A percentile compares a stretch with the other conserved stretches of the same genome.
phyloP scores from a whole-genome alignment of 2,888 invertebrate genomes.

The Dynastes grantii region DNA sequence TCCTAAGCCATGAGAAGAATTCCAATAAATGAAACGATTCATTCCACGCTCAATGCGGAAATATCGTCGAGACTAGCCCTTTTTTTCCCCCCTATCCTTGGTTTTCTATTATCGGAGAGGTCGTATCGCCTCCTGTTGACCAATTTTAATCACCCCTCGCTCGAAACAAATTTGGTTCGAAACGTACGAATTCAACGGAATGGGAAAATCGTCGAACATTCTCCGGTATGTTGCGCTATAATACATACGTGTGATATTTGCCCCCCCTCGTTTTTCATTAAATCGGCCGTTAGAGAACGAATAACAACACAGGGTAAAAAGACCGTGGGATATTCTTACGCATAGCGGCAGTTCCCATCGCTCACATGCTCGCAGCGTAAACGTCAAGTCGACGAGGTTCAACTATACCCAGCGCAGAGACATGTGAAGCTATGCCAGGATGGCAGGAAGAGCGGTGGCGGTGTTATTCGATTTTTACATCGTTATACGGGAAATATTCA shows the following conservation, averaged over 20 bases:
- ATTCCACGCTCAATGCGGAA: too few relatives aligned
- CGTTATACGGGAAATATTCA: too few relatives aligned
- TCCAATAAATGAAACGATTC: too few relatives aligned
- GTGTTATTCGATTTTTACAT: constrained; percentile 49
- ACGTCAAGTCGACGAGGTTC: constrained; percentile 30
- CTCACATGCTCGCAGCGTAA: constrained; percentile 61
- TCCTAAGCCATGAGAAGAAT: too few relatives aligned
- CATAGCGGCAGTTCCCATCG: constrained; percentile 59
- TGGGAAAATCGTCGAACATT: constrained; percentile 20
- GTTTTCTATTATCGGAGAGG: constrained; percentile 15
- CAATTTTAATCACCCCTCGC: constrained; percentile 32
- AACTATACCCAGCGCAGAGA: constrained; percentile 2
- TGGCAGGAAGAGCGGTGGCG: constrained; percentile 60
- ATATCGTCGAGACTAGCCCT: too few relatives aligned
- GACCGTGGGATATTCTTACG: constrained; percentile 65
- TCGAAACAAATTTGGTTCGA: constrained; percentile 15
- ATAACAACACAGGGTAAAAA: constrained; percentile 57
- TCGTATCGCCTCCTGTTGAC: constrained; percentile 12
- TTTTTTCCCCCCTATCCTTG: not conserved
- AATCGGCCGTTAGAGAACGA: constrained; percentile 63
- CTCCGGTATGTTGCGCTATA: constrained; percentile 11
- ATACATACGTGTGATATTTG: not conserved
- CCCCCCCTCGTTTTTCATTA: constrained; percentile 60
- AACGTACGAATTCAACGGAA: constrained; percentile 43
- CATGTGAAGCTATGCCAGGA: constrained; percentile 56